phyloP scores from a whole-genome alignment of 2,888 invertebrate species.

The Coelinius sp. region DNA sequence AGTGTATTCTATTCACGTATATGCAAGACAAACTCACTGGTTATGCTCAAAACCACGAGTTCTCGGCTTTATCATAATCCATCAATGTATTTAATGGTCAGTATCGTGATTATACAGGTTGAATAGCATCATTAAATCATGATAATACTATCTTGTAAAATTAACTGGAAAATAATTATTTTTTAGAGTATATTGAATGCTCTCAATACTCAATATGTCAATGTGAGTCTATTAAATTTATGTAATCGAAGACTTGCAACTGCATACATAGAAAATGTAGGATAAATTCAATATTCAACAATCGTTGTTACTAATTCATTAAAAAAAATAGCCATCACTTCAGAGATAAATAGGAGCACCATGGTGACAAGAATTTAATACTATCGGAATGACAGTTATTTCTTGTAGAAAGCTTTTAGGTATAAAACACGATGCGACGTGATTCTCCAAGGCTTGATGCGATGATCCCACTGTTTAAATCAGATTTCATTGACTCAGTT shows the following conservation, averaged over 20 bases:
- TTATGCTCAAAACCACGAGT: neutral
- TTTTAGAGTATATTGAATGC: neutral
- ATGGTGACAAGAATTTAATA: neutral
- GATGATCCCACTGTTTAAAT: neutral
- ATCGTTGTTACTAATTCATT: neutral
- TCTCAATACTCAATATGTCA: neutral
- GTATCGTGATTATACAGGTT: neutral
- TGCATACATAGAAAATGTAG: neutral
- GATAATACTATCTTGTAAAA: neutral
- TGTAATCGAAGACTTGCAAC: conserved; percentile 2
- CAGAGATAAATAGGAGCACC: no score
- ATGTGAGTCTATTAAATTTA: neutral
- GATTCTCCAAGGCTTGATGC: neutral
- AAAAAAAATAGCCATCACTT: no score
- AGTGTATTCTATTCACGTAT: neutral
- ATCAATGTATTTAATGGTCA: conserved; percentile 1
- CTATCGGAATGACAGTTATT: neutral
- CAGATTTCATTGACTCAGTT: neutral
- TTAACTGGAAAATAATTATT: neutral
- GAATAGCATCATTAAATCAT: neutral
- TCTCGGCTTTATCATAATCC: neutral
- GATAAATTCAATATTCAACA: neutral
- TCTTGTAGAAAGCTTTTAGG: neutral
- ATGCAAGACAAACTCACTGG: neutral
- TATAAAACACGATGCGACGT: neutral